Base-by-base conservation (phyloP, 2,113 vertebrate genomes). In the Symphodus melops region DNA sequence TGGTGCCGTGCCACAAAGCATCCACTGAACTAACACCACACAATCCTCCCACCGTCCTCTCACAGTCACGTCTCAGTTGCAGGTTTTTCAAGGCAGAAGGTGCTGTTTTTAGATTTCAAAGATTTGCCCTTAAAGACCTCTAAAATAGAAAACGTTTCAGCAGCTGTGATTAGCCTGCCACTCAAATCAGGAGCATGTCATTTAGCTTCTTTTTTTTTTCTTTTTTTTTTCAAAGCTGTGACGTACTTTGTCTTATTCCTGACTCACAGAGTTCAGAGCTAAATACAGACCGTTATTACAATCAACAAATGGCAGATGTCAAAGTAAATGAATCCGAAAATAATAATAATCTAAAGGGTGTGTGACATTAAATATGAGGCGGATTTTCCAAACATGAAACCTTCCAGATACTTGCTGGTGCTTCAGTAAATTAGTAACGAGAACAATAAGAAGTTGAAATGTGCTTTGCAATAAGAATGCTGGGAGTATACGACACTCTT, bases 1-100 rank as follows among this genome's bases (percentile, higher is more conserved):
- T 92, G 92, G 87, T 78, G 51, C 39, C 63, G 33, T 56, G 62
- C 44, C 74, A 66, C 83, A 88, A 1, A 73, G 81, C 49, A 5
- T 66, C 55, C 28, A 64, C 6, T 39, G 16, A 13, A 8, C 39
- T 20, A 1, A 33, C 3, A 33, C 46, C 39, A 71, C 1, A 61
- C 73, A 72, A 60, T 37, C 52, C 20, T 3, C 39, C 39, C 8
- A 41, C 39, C 10, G 8, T 46, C 44, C 19, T 53, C 53, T 58
- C 1, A 20, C 37, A 55, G 36, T 59, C 23, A 1, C 33, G 55
- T 33, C 11, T 13, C 16, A 60, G 56, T 0, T 46, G 33, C 16
- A 39, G 68, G 16, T 75, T 54, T 62, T 17, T 44, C 16, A 57
- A 64, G 13, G 1, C 9, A 21, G 6, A 13, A 37, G 23, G 65